Evolutionary conservation across 2,888 invertebrate species (phyloP), one percentile per base, ranked within the genome.

Genomic region (Papilio elwesi): DNA sequence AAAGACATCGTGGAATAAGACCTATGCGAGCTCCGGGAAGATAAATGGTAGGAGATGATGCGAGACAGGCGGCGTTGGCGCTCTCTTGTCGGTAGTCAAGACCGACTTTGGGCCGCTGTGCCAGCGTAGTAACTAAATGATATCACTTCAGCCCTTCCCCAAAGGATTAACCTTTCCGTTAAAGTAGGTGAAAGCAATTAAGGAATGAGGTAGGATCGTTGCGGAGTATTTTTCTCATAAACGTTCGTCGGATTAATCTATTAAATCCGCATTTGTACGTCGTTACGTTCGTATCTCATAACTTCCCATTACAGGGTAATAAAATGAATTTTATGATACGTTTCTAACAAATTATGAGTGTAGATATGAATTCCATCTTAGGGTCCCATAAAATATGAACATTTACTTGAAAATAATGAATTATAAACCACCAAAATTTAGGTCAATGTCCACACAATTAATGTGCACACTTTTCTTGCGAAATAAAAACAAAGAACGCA

Each of bases 231-330:
- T 63, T 63, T 63, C 63, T 47, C 63, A 47, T 63, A 63, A 63
- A 63, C 11, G 63, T 63, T 63, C 16, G 47, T 16, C 63, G 63
- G 47, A 63, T 63, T 63, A 63, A 63, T 47, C 63, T 63, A 43
- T 63, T 63, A 63, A 63, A 63, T 63, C 48, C 63, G 48, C 63
- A 63, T 63, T 63, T 63, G 63, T 63, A 63, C 63, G 63, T 63
- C 63, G 63, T 48, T 63, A 16, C 63, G 48, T 48, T 43, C 47
- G 16, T 63, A 63, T 63, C 63, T 43, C 63, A 63, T 63, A 63
- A 63, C 63, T 63, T 13, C 63, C 47, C 16, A 63, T 63, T 63
- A 63, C 11, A 48, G 47, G 16, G 63, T 16, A 63, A 63, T 63
- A 63, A 63, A 63, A 63, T 16, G 47, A 63, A 16, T 63, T 63